A percentile compares a stretch with the other conserved stretches of the same genome.
phyloP scores from a whole-genome alignment of 2,113 vertebrate genomes.

The Bambusicola thoracicus region DNA sequence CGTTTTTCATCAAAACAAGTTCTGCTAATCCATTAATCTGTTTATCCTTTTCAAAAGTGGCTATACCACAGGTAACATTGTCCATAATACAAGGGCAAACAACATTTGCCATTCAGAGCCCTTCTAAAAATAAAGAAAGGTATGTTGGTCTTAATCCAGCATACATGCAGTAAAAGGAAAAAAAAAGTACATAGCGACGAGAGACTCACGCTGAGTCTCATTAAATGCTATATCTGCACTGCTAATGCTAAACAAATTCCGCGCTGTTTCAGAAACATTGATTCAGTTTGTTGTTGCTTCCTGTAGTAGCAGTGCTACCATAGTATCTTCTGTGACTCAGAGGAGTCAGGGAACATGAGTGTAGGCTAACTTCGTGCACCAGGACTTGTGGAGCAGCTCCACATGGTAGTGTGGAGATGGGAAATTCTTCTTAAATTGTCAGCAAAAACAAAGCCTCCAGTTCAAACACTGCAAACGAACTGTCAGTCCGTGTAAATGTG shows the following conservation, averaged over 20 bases:
- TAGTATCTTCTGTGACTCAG: not conserved
- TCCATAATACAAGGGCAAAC: not conserved
- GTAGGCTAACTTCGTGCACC: not conserved
- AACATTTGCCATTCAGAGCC: not conserved
- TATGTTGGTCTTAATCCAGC: not conserved
- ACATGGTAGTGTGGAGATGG: accelerated
- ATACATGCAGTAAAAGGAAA: not conserved
- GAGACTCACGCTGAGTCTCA: not conserved
- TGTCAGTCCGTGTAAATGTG: not conserved
- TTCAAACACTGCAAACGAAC: not conserved
- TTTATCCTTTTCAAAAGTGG: not conserved
- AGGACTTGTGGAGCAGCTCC: not conserved
- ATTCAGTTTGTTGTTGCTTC: not conserved
- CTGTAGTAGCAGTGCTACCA: not conserved
- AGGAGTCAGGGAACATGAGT: not conserved
- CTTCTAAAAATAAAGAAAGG: not conserved
- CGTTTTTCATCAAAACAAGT: not conserved
- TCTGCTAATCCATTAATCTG: not conserved
- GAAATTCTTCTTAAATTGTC: not conserved
- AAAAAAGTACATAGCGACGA: not conserved
- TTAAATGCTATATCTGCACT: not conserved
- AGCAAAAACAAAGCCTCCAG: not conserved
- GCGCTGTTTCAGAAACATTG: not conserved
- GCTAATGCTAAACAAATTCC: not conserved
- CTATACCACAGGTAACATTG: not conserved